Base-by-base conservation (phyloP, 2,888 invertebrate genomes). In the Zaprionus bogoriensis region DNA sequence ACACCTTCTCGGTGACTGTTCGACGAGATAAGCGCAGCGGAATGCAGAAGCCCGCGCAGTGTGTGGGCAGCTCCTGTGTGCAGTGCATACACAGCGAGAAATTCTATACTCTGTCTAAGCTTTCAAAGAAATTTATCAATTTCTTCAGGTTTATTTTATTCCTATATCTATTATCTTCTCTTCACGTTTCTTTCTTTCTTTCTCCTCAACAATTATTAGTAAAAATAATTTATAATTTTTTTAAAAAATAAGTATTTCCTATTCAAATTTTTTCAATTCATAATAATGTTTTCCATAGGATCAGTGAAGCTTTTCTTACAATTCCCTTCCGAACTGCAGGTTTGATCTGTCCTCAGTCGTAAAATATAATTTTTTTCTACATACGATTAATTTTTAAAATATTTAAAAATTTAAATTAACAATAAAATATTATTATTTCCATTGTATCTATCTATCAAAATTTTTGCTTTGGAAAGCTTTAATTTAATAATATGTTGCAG, bases 1-100 rank as follows among this genome's bases (percentile, higher is more conserved):
- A 10, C 10, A 17, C 14, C 32, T 36, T 17, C 32, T 17, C 41
- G 20, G 22, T 70, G 83, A 71, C 87, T 86, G 86, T 69, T 63
- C 62, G 57, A 48, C 58, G 77, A 71, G 81, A 81, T 82, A 74
- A 81, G 74, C 59, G 23, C 25, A 60, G 64, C 67, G 74, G 70
- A 84, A 62, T 78, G 74, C 73, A 76, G 66, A 80, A 60, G 52
- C 28, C 41, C 51, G n/a, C 30, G n/a, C 27, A 20, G 27, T n/a
- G 4, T 47, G 32, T 47, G 22, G 41, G 51, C 48, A 42, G 14
- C 32, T 36, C 14, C 32, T 36, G 9, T 32, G 32, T 32, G 32
- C 7, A 4, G 7, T 36, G 32, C 17, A 36, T 36, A 14, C 17
- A 36, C 17, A 9, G 14, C 14, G 32, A 36, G 32, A 36, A 36